Base-by-base conservation (phyloP, 2,113 vertebrate species). In the Gavialis gangeticus region DNA sequence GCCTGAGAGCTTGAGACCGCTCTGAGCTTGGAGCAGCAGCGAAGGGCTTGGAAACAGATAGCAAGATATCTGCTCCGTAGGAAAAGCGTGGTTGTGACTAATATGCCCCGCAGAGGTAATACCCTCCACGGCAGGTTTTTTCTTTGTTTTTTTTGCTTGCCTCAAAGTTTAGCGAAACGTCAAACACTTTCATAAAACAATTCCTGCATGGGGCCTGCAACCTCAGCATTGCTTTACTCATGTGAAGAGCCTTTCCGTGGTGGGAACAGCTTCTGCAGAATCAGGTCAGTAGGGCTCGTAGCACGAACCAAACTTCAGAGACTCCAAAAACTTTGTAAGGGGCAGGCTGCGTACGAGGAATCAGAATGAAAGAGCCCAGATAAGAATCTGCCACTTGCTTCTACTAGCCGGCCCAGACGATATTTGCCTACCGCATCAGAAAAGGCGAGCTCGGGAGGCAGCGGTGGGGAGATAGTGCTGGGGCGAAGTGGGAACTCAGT, bases 401-500 rank as follows among this genome's bases (percentile, higher is more conserved):
- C 56, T 77, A 58, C 64, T 46, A 82, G 59, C 34, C 3, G 0
- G 21, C 25, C 0, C 0, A 56, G 67, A 56, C 77, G 1, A 4
- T 0, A 60, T 62, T 85, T 0, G 0, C 54, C 30, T 81, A 1
- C 87, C 22, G 62, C 79, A 66, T 66, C 60, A 66, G 28, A 67
- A 92, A 92, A 78, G 75, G 86, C 0, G 11, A 77, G 66, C 24
- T 46, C 57, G 86, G n/a, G 83, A 86, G 64, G 67, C 66, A 77
- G 64, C 81, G 2, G 2, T 57, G 85, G 91, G 0, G 0, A 28
- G 25, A 1, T 75, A 28, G 54, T 60, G 59, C 60, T 78, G 64
- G 58, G 79, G 5, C 95, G 73, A 91, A 84, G 73, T 6, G 1
- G 37, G 17, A 95, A 54, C 91, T 91, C 79, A 73, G 90, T 97